These are phyloP conservation scores for Coracias cyanogaster DNA, from an alignment of 2,797 vertebrate species.

Conservation along the genomic window DNA sequence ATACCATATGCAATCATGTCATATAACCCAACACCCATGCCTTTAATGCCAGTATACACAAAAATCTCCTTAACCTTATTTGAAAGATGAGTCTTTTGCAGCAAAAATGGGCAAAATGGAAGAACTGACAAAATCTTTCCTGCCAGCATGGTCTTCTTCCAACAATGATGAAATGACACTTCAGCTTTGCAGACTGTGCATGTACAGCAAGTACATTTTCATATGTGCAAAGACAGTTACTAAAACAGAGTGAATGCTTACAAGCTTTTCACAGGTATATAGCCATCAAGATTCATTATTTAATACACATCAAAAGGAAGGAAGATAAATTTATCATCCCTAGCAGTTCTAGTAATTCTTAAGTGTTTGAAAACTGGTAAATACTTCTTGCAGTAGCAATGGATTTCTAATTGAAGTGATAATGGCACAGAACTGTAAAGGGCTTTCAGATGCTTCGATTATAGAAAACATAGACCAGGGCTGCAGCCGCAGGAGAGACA, in stretches of 20 bases:
- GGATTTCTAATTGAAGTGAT: constrained; percentile 1
- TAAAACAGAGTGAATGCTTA: neutral
- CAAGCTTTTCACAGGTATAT: neutral
- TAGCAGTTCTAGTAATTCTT: constrained; percentile 3
- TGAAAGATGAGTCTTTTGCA: neutral
- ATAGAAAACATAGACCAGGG: neutral
- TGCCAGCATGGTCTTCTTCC: neutral
- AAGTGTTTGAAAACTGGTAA: constrained; percentile 48
- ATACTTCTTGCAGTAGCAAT: neutral
- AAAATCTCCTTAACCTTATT: neutral
- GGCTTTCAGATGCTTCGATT: neutral
- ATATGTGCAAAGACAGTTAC: neutral
- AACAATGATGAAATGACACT: neutral
- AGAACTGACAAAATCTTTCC: neutral
- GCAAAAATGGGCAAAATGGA: neutral
- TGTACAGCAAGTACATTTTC: neutral
- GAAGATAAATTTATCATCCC: neutral
- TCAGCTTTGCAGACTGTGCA: neutral
- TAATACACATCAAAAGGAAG: neutral
- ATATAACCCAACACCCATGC: neutral
- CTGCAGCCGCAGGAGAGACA: neutral
- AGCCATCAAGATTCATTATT: neutral
- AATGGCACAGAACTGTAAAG: neutral
- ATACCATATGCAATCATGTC: fast-evolving
- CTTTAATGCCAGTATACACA: neutral